Base-by-base conservation (phyloP, 2,797 vertebrate genomes). In the Lepidocolaptes lacrymiger region DNA sequence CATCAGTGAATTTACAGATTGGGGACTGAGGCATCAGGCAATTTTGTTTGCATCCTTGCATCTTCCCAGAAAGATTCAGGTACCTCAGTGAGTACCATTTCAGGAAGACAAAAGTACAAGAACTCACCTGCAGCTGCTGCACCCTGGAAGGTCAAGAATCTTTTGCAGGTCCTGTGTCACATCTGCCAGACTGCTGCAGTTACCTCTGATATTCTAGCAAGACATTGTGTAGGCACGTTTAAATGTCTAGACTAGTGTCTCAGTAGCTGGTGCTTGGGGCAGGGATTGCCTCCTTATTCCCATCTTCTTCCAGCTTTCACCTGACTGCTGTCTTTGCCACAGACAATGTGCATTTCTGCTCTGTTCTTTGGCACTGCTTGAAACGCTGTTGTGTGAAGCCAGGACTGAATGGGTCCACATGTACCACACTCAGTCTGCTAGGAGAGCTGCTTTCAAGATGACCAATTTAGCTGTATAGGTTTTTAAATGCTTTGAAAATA, bases 291-390 rank as follows among this genome's bases (percentile, higher is more conserved):
- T 88, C 15, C 13, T 77, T 67, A 48, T 43, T 90, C 30, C 14
- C 37, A 3, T 61, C 14, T 75, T 71, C 24, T 52, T 80, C 41
- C 37, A 48, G 6, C 4, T 79, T 52, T 71, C 28, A 48, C 12
- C 27, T 67, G 32, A 3, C 11, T 62, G 27, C 64, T 88, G 46
- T 28, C 43, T 46, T 71, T 81, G 52, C n/a, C 22, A 12, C 21
- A 5, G 1, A 1, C 34, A 58, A 0, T 0, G 0, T 17, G n/a
- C 1, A 0, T 88, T 82, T 76, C 67, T 84, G 26, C 30, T 84
- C 54, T 9, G 23, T 79, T 83, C 51, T 82, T 85, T 51, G 55
- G 41, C 2, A 0, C 17, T 36, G 6, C 64, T 81, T 75, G 49
- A 84, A 80, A 51, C 20, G 4, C 36, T 2, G 0, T 16, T 58